Percentiles rank a stretch among this genome's conserved stretches.
Conservation (phyloP, 1,140 invertebrate species). For the Centruroides sculpturatus region DNA sequence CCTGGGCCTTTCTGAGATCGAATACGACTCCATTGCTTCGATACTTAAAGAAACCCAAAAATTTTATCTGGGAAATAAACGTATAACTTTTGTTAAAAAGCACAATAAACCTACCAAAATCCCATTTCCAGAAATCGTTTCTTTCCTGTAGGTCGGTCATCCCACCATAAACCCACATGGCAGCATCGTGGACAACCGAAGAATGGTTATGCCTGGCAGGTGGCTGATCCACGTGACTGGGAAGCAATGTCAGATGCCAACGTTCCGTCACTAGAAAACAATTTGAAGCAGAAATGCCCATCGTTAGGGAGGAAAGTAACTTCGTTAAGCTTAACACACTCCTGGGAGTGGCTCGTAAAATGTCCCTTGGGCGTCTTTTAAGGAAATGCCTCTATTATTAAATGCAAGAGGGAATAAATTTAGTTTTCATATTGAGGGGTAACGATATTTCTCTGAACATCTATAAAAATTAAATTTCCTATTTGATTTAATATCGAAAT, state of each 20-base stretch:
- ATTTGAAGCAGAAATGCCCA: no score
- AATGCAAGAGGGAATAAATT: no score
- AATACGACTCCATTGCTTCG: conserved; percentile 49
- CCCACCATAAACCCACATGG: conserved; percentile 77
- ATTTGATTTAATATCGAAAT: no score
- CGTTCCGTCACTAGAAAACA: conserved; percentile 47
- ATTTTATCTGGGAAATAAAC: background rate
- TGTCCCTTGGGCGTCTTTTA: no score
- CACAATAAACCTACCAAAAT: conserved; percentile 35
- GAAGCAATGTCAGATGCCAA: conserved; percentile 45
- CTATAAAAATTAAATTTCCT: no score
- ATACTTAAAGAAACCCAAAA: conserved; percentile 29
- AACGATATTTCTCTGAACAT: no score
- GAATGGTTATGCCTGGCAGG: conserved; percentile 70
- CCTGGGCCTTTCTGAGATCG: conserved; percentile 45
- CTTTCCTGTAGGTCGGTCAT: conserved; percentile 70
- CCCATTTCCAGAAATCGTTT: conserved; percentile 71
- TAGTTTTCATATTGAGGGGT: no score
- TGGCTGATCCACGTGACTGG: conserved; percentile 29
- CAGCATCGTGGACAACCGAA: conserved; percentile 56
- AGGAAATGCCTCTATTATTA: no score
- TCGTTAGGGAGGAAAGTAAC: no score
- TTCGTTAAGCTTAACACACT: no score
- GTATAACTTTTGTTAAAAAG: background rate
- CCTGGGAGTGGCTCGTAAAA: no score